Evolutionary conservation across 2,113 vertebrate genomes (phyloP), one percentile per base, ranked within the genome.

Genomic region (Tympanuchus pallidicinctus): DNA sequence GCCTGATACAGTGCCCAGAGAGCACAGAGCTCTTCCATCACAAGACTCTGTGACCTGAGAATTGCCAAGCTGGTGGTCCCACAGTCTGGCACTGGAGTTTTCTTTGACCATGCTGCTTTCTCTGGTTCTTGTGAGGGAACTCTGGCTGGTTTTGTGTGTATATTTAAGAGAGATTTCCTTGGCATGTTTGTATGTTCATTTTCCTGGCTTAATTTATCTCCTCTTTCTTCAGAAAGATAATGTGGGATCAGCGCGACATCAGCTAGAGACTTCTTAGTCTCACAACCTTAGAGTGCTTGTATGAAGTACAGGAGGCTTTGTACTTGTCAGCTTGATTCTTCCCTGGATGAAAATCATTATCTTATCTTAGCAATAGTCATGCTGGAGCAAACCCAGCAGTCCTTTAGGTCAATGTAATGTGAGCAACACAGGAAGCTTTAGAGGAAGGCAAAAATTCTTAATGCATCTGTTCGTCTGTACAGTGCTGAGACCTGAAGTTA

Each of bases 171-270:
- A 82, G 77, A 56, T 93, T 81, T 94, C 52, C 73, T 93, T n/a
- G 79, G 61, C 94, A 85, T 95, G 86, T 77, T 90, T 90, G 82
- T 86, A 22, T 95, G 88, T 94, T 87, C 78, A 15, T 92, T 94
- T 95, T 92, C 84, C 72, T 95, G 27, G 34, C 91, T 93, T 96
- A 96, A 96, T 95, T 92, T 97, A 94, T 95, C 90, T 96, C 95
- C 96, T 97, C 95, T 97, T 95, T 96, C 95, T 95, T 97, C 94
- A 95, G 93, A 95, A 93, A 93, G 73, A 93, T 96, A 93, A 95
- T 94, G 90, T 94, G 95, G 93, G 92, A 96, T 88, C 94, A 90
- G 72, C 95, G 48, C 73, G 11, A 90, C 94, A 93, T 92, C 94
- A 91, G 90, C 93, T 92, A 92, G 91, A 96, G 84, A 78, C 83